phyloP scores from a whole-genome alignment of 2,888 invertebrate genomes.

The Chaitophorus viminalis region DNA sequence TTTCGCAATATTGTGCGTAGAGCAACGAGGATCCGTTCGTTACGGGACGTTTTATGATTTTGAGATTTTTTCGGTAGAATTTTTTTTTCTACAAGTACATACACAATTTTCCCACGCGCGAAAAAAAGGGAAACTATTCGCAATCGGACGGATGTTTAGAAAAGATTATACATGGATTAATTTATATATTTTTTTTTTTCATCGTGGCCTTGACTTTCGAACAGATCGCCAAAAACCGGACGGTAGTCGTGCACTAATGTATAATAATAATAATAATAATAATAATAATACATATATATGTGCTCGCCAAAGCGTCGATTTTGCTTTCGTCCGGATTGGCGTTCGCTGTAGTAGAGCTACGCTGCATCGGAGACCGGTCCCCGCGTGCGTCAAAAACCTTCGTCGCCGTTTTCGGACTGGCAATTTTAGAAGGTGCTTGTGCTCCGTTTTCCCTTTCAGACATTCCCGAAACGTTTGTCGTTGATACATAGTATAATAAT shows the following conservation, averaged over 20 bases:
- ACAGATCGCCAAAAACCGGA: constrained; percentile 52
- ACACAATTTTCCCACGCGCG: constrained; percentile 22
- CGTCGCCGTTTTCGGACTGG: constrained; percentile 8
- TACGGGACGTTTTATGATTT: neutral
- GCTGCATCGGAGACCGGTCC: constrained; percentile 5
- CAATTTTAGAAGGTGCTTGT: neutral
- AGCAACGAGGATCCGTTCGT: neutral
- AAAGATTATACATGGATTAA: neutral
- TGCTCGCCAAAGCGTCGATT: neutral
- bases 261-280: neutral
- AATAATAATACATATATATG: neutral
- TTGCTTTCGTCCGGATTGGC: constrained; percentile 31
- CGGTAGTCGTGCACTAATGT: neutral
- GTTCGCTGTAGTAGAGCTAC: neutral
- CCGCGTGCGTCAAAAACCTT: neutral
- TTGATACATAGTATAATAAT: neutral
- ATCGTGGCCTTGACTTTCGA: constrained; percentile 58
- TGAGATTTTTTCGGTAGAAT: neutral
- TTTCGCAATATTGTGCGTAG: neutral
- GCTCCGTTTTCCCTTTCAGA: constrained; percentile 32
- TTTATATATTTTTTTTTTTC: neutral
- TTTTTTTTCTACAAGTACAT: neutral
- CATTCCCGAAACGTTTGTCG: neutral
- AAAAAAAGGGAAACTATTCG: constrained; percentile 10
- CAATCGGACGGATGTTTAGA: neutral